Evolutionary conservation across 2,797 vertebrate genomes (phyloP).

Genomic region (Cryptoblepharus egeriae): DNA sequence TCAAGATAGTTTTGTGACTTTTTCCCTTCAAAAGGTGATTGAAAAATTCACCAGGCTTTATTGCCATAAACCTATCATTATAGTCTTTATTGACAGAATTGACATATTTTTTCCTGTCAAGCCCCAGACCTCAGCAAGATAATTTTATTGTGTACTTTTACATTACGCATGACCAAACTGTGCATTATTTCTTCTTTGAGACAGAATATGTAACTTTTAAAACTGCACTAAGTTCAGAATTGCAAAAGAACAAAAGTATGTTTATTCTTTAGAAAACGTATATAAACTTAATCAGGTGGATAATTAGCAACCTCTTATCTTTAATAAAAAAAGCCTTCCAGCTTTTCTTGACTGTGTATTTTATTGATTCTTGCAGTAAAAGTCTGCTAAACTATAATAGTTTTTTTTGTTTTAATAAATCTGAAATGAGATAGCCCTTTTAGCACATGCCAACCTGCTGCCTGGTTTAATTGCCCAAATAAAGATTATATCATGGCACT

Average conservation of each 20-base stretch:
- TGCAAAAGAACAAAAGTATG: background rate
- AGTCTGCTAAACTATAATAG: conserved; percentile 8
- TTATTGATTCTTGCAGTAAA: conserved; percentile 31
- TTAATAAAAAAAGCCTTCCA: background rate
- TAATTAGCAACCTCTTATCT: background rate
- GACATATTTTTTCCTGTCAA: background rate
- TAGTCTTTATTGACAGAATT: background rate
- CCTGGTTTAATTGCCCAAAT: conserved; percentile 47
- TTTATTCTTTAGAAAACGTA: background rate
- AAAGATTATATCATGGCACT: conserved; percentile 40
- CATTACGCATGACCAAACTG: too few species aligned
- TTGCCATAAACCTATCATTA: background rate
- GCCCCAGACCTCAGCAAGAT: background rate
- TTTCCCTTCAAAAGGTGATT: background rate
- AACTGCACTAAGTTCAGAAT: background rate
- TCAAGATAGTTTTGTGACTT: background rate
- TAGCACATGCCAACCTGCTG: conserved; percentile 40
- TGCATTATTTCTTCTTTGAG: background rate
- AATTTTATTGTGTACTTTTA: conserved; percentile 20
- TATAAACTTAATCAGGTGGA: conserved; percentile 2
- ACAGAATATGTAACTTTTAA: background rate
- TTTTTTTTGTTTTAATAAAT: conserved; percentile 7
- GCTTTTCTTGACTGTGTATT: conserved; percentile 18
- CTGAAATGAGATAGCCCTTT: conserved; percentile 30
- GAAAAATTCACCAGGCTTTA: accelerated